Percentiles rank a stretch among this genome's conserved stretches.
These are phyloP conservation scores for Ctenicera cuprea DNA, from an alignment of 2,888 invertebrate genomes.

Conservation along the genomic window DNA sequence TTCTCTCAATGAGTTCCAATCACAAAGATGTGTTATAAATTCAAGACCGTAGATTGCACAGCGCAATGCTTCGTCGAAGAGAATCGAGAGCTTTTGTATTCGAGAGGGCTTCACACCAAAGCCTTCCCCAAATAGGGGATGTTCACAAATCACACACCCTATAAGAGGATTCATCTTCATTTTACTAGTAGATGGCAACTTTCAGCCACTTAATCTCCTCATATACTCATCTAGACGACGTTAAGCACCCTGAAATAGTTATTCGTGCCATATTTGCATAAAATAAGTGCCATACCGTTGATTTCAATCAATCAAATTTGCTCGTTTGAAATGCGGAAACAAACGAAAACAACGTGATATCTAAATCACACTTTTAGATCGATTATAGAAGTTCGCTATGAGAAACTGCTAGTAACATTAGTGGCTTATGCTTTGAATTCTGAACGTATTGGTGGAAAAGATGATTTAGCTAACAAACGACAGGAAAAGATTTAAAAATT, in stretches of 20 bases:
- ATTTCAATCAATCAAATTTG: constrained; percentile 28
- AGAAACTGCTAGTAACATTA: neutral
- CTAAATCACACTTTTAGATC: constrained; percentile 11
- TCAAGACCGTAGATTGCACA: constrained; percentile 33
- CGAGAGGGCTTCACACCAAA: constrained; percentile 22
- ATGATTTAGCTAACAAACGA: neutral
- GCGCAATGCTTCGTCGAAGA: constrained; percentile 16
- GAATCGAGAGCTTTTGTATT: constrained; percentile 33
- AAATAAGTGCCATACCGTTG: constrained; percentile 7
- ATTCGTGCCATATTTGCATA: constrained; percentile 12
- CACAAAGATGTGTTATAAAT: constrained; percentile 37
- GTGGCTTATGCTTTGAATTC: neutral
- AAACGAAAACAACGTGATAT: constrained; percentile 7
- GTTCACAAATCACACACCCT: constrained; percentile 39
- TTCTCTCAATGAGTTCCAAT: constrained; percentile 25
- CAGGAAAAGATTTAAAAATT: neutral
- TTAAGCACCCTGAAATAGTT: neutral
- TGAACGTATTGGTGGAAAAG: neutral
- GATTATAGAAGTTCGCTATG: neutral
- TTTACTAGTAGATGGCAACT: constrained; percentile 32
- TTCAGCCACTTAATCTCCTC: constrained; percentile 27
- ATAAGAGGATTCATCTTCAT: constrained; percentile 43
- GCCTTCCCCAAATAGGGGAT: constrained; percentile 30
- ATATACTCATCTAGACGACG: constrained; percentile 6
- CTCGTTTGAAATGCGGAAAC: constrained; percentile 1